These are phyloP conservation scores for Hafferia zeledoni DNA, from an alignment of 2,797 vertebrate genomes.

Conservation along the genomic window DNA sequence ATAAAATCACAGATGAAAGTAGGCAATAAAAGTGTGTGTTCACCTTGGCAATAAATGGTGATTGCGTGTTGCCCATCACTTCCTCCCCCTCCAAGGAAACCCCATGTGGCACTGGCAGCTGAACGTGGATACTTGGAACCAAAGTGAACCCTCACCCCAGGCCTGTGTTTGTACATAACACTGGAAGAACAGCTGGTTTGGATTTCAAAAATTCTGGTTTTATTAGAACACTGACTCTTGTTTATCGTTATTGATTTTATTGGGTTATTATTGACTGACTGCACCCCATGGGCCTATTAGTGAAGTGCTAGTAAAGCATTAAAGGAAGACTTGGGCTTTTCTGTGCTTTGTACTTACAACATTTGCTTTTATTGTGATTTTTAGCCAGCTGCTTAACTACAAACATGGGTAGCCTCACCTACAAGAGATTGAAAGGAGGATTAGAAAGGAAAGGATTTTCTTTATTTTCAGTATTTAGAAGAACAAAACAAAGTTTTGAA, in stretches of 20 bases:
- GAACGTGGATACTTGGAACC: accelerated
- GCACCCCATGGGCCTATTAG: slow-evolving; percentile 64
- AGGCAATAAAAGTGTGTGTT: background rate
- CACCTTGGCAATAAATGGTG: background rate
- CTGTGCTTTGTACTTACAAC: slow-evolving; percentile 45
- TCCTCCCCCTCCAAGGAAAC: background rate
- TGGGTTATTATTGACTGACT: slow-evolving; percentile 73
- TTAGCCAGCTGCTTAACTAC: slow-evolving; percentile 25
- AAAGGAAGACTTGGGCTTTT: slow-evolving; percentile 56
- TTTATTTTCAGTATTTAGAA: background rate
- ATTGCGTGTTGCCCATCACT: background rate
- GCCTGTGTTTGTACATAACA: slow-evolving; percentile 9
- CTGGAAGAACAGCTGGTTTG: slow-evolving; percentile 67
- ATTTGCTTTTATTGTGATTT: slow-evolving; percentile 37
- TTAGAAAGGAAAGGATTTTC: background rate
- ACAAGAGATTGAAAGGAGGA: background rate
- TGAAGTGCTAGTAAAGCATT: slow-evolving; percentile 71
- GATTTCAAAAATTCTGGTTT: slow-evolving; percentile 66
- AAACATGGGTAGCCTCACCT: slow-evolving; percentile 23
- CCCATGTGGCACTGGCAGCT: background rate
- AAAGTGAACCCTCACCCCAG: background rate
- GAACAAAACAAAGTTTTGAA: background rate
- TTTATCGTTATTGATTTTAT: slow-evolving; percentile 77
- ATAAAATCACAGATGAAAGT: background rate
- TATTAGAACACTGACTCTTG: slow-evolving; percentile 74